Evolutionary conservation across 2,113 vertebrate genomes (phyloP), one percentile per base, ranked within the genome.

Genomic region (Pelobates fuscus): DNA sequence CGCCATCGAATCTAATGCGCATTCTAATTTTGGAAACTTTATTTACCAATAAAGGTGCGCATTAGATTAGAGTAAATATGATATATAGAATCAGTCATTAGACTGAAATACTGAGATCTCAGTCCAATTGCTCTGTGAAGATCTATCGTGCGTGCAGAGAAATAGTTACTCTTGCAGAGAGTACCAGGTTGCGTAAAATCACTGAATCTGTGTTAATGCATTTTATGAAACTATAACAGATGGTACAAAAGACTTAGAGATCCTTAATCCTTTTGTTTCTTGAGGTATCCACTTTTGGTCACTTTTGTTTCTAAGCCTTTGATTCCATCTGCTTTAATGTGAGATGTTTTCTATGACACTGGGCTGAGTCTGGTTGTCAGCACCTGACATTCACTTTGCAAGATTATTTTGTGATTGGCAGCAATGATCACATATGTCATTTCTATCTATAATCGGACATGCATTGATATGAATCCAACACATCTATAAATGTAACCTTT

Each of bases 161-260:
- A 49, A 12, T 23, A 25, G 26, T 24, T n/a, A 25, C 37, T 29
- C 18, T 8, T 25, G 26, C 37, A 4, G 7, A 46, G 25, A 49
- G 24, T 2, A 27, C 43, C 43, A 15, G 5, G 57, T 61, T 30
- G 44, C 44, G 49, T 62, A 26, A 71, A 30, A 25, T 54, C 58
- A 5, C 23, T 24, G 26, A 29, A 7, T 5, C n/a, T 24, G 12
- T 27, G 2, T 2, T 27, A 27, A 18, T 27, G 58, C 25, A 11
- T 60, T 71, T 62, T 30, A 30, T 23, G 58, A 71, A 30, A 43
- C 20, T 18, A 37, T 62, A 71, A 30, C 69, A 71, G 69, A 71
- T 71, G 57, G 69, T 5, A 20, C 20, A n/a, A 30, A 30, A 24
- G 6, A 61, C 60, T 70, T 41, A 70, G 37, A 49, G 11, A n/a